Conservation (phyloP, 2,888 invertebrate genomes). For the Ornithoptera priamus region DNA sequence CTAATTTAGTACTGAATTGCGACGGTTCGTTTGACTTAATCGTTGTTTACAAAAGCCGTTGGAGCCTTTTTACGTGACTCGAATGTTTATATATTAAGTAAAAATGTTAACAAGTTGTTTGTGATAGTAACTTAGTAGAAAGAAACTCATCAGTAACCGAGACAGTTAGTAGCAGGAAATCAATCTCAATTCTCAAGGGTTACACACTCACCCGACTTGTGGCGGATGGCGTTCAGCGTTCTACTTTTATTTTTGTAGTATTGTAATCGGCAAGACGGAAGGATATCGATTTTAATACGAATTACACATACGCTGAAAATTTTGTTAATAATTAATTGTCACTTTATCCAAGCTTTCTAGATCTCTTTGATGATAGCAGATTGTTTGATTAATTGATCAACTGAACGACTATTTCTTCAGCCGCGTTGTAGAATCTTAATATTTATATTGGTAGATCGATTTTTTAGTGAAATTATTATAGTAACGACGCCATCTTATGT, state of each 20-base stretch:
- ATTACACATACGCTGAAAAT: no score
- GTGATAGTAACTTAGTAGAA: not conserved
- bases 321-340: no score
- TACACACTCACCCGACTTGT: not conserved
- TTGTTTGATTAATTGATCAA: no score
- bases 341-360: no score
- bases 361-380: no score
- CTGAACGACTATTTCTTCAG: no score
- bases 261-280: no score
- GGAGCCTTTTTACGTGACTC: not conserved
- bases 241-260: not conserved
- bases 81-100: not conserved
- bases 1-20: not conserved
- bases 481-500: no score
- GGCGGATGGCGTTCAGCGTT: not conserved
- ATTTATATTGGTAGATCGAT: no score
- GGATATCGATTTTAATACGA: no score
- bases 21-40: not conserved
- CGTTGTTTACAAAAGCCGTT: not conserved
- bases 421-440: no score
- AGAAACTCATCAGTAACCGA: not conserved
- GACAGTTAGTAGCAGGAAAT: not conserved
- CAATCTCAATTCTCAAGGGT: not conserved
- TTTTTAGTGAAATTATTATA: no score
- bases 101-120: not conserved